Percentiles rank a stretch among this genome's conserved stretches.
These are phyloP conservation scores for Dysmachus trigonus DNA, from an alignment of 2,888 invertebrate genomes.

Conservation along the genomic window DNA sequence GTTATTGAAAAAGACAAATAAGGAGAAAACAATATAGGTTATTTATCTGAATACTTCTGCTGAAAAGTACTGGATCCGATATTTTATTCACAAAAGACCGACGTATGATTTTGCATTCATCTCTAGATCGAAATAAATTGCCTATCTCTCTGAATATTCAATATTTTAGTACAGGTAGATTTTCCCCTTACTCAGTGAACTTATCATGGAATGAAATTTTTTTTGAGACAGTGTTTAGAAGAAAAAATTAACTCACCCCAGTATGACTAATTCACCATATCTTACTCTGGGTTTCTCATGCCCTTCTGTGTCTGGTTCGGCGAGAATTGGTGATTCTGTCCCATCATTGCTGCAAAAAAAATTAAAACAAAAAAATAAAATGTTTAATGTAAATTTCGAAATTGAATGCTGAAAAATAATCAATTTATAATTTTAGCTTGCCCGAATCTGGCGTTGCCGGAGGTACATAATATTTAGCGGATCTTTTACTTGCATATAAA, in stretches of 20 bases:
- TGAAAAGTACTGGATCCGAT: background rate
- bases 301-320: slow-evolving; percentile 77
- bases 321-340: slow-evolving; percentile 79
- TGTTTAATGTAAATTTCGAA: background rate
- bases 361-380: slow-evolving; percentile 50
- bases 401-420: background rate
- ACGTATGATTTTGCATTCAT: too few relatives aligned
- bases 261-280: slow-evolving; percentile 93
- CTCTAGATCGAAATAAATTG: too few relatives aligned
- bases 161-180: background rate
- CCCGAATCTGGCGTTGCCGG: too few relatives aligned
- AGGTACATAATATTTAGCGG: too few relatives aligned
- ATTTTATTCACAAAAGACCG: background rate
- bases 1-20: too few relatives aligned
- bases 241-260: slow-evolving; percentile 75
- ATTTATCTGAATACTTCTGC: background rate
- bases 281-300: slow-evolving; percentile 86
- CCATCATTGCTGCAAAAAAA: slow-evolving; percentile 71
- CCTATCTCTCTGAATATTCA: background rate
- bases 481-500: too few relatives aligned
- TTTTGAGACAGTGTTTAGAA: too few relatives aligned
- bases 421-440: too few relatives aligned
- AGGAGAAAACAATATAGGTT: background rate
- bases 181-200: background rate
- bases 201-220: background rate